phyloP scores from a whole-genome alignment of 1,140 invertebrate species.

The Phortica variegata region DNA sequence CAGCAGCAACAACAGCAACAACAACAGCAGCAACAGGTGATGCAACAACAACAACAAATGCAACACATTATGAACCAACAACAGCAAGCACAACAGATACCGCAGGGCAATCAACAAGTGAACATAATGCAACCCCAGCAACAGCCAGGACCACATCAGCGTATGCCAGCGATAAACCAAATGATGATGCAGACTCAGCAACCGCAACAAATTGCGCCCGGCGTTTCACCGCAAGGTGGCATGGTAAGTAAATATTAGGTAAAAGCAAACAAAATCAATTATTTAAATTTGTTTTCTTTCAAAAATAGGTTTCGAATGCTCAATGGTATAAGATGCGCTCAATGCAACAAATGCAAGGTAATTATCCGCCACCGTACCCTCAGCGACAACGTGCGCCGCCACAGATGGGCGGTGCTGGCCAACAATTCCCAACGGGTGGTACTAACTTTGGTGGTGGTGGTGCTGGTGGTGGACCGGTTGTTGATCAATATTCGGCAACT shows the following conservation, averaged over 20 bases:
- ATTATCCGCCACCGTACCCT: slow-evolving; percentile 53
- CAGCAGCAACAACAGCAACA: slow-evolving; percentile 61
- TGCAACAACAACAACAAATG: slow-evolving; percentile 58
- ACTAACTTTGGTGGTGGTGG: slow-evolving; percentile 42
- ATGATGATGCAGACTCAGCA: slow-evolving; percentile 47
- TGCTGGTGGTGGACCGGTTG: slow-evolving; percentile 26
- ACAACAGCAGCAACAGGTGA: slow-evolving; percentile 58
- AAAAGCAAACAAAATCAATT: too few species aligned
- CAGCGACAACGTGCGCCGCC: slow-evolving; percentile 57
- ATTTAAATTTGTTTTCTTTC: background rate
- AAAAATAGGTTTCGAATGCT: slow-evolving; percentile 35
- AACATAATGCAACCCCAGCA: slow-evolving; percentile 30
- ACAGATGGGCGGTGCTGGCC: slow-evolving; percentile 43
- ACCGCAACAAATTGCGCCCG: slow-evolving; percentile 19
- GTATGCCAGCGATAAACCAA: slow-evolving; percentile 49
- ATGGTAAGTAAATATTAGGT: slow-evolving; percentile 52
- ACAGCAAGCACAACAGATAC: slow-evolving; percentile 60
- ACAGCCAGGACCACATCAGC: slow-evolving; percentile 39
- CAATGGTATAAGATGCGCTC: slow-evolving; percentile 54
- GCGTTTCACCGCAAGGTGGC: slow-evolving; percentile 58
- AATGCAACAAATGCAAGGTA: slow-evolving; percentile 37
- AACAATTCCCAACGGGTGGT: slow-evolving; percentile 32
- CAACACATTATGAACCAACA: slow-evolving; percentile 61
- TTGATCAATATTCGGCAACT: slow-evolving; percentile 51
- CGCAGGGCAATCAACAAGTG: slow-evolving; percentile 43